A percentile compares a stretch with the other conserved stretches of the same genome.
These are phyloP conservation scores for Alviniconcha strummeri DNA, from an alignment of 2,888 invertebrate species.

Conservation along the genomic window DNA sequence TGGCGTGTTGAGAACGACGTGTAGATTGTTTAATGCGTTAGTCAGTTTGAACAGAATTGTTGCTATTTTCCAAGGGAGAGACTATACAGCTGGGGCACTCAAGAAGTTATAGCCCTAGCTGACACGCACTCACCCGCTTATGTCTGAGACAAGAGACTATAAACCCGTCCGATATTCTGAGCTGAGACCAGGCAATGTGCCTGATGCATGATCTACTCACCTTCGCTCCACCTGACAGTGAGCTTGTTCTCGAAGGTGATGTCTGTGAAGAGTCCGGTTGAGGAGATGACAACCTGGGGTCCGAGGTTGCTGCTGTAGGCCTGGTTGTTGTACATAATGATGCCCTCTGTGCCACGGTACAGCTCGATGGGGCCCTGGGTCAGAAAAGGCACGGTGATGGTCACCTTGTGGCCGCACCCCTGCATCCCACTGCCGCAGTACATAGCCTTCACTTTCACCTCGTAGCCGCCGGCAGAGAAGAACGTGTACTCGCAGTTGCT, in stretches of 20 bases:
- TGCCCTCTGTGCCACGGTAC: slow-evolving; percentile 1
- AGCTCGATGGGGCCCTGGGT: not conserved
- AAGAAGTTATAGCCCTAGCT: too few relatives aligned
- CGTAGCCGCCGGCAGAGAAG: slow-evolving; percentile 19
- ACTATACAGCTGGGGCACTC: too few relatives aligned
- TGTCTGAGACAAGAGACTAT: too few relatives aligned
- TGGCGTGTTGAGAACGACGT: too few relatives aligned
- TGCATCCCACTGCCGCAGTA: not conserved
- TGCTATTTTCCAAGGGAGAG: too few relatives aligned
- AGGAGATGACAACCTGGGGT: not conserved
- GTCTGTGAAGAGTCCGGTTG: slow-evolving; percentile 17
- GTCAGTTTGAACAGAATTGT: too few relatives aligned
- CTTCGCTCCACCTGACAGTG: slow-evolving; percentile 18
- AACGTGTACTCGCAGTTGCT: slow-evolving; percentile 34
- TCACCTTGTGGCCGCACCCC: slow-evolving; percentile 25
- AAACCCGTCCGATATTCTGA: too few relatives aligned
- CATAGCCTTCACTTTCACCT: slow-evolving; percentile 10
- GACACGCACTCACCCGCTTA: too few relatives aligned
- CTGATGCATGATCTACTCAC: not conserved
- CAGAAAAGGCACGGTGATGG: not conserved
- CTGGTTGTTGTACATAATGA: slow-evolving; percentile 20
- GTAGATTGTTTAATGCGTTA: too few relatives aligned
- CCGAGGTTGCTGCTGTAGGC: slow-evolving; percentile 5
- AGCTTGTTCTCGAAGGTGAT: slow-evolving; percentile 16
- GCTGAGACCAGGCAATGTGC: too few relatives aligned